Percentiles rank a stretch among this genome's conserved stretches.
phyloP scores from a whole-genome alignment of 2,113 vertebrate genomes.

The Oryctolagus cuniculus region DNA sequence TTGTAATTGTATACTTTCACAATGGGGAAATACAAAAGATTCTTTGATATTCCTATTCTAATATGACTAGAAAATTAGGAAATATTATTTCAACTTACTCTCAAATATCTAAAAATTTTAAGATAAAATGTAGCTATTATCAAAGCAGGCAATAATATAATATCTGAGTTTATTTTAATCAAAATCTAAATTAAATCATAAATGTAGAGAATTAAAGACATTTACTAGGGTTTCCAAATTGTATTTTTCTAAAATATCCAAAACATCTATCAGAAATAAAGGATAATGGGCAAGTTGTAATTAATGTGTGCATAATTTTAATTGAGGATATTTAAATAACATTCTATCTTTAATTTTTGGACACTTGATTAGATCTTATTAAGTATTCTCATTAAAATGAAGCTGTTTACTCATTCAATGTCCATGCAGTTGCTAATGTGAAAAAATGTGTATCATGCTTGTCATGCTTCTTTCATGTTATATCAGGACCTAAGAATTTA shows the following conservation, averaged over 20 bases:
- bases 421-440: not conserved
- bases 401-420: not conserved
- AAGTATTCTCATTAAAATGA: conserved; percentile 10
- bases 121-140: not conserved
- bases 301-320: not conserved
- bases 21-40: not conserved
- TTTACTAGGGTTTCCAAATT: not conserved
- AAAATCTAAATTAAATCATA: conserved; percentile 3
- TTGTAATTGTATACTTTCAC: not conserved
- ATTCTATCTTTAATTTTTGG: conserved; percentile 1
- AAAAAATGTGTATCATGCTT: not conserved
- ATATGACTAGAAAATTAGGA: conserved; percentile 1
- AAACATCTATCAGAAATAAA: conserved; percentile 10
- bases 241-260: conserved; percentile 20
- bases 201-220: not conserved
- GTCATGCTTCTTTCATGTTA: not conserved
- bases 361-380: conserved; percentile 40
- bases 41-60: not conserved
- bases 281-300: not conserved
- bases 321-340: not conserved
- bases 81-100: conserved; percentile 15
- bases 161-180: not conserved
- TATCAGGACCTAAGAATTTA: not conserved
- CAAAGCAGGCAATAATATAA: not conserved
- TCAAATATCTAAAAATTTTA: conserved; percentile 5